A percentile compares a stretch with the other conserved stretches of the same genome.
phyloP scores from a whole-genome alignment of 2,888 invertebrate genomes.

The Zeuzera pyrina region DNA sequence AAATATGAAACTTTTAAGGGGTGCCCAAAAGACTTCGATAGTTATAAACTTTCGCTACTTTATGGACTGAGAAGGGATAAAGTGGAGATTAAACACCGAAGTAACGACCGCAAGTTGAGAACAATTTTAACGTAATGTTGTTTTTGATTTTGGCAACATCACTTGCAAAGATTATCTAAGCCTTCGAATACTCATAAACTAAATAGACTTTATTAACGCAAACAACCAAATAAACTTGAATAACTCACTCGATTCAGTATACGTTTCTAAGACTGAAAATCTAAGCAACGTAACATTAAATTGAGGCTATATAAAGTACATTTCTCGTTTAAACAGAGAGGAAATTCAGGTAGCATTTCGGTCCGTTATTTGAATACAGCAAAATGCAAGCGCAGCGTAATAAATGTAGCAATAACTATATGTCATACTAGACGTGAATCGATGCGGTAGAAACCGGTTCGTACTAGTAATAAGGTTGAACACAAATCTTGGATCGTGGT shows the following conservation, averaged over 20 bases:
- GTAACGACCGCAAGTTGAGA: too few species aligned
- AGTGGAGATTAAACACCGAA: conserved; percentile 8
- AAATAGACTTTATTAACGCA: too few species aligned
- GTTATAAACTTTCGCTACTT: conserved; percentile 2
- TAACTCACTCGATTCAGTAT: too few species aligned
- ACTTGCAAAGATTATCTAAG: too few species aligned
- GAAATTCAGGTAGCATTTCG: conserved; percentile 21
- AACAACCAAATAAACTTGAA: too few species aligned
- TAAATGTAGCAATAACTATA: conserved; percentile 15
- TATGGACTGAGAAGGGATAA: too few species aligned
- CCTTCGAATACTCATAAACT: too few species aligned
- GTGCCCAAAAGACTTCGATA: neutral
- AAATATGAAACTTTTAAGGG: conserved; percentile 20
- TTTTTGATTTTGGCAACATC: too few species aligned
- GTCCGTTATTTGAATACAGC: conserved; percentile 14
- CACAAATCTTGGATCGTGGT: conserved; percentile 8
- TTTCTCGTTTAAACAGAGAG: conserved; percentile 18
- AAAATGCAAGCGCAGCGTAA: conserved; percentile 6
- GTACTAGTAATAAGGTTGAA: conserved; percentile 9
- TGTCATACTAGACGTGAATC: conserved; percentile 8
- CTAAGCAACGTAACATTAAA: too few species aligned
- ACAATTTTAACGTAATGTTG: too few species aligned
- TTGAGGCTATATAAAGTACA: too few species aligned
- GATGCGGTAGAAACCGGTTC: conserved; percentile 3
- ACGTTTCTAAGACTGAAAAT: too few species aligned